Evolutionary conservation across 2,113 vertebrate species (phyloP), one percentile per base, ranked within the genome.

Genomic region (Paraplagusia blochii): DNA sequence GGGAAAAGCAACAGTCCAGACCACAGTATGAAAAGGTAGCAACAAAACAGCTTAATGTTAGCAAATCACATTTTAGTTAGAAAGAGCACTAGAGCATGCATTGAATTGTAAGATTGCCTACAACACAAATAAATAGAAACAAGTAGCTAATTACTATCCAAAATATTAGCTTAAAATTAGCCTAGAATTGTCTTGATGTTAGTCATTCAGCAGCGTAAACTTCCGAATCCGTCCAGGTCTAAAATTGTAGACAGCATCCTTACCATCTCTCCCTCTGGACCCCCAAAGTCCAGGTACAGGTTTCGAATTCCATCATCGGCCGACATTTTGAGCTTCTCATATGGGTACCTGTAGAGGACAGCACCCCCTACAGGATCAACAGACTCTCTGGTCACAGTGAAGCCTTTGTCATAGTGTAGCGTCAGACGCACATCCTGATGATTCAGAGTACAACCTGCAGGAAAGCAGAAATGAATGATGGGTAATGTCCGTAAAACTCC

Each of bases 191-290:
- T 29, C 22, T 29, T 29, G 22, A 29, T 38, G 36, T 38, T 38
- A 38, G 36, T 7, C 36, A 29, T 29, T 29, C 6, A 29, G 22
- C 22, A 6, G 22, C 6, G 22, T 29, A 29, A 6, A 29, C 22
- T n/a, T n/a, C 22, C 22, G 2, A 29, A 29, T 29, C 22, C 6
- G 22, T 12, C 7, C 11, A 1, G n/a, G 12, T 11, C 5, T 51
- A 33, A 51, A 1, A 15, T 36, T 12, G 35, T 49, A 14, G 10
- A 3, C 18, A 14, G 29, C 9, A 36, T 3, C 44, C 80, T 38
- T 72, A 99, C 97, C 96, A 99, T 90, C 77, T 99, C 94, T 67
- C 97, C 95, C 71, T 99, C 97, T 0, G 97, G 93, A 34, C 95
- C 95, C 1, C 95, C 95, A 11, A 99, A 99, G 84, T 99, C 95